These are phyloP conservation scores for Lordiphosa clarofinis DNA, from an alignment of 1,140 invertebrate genomes.

Conservation along the genomic window DNA sequence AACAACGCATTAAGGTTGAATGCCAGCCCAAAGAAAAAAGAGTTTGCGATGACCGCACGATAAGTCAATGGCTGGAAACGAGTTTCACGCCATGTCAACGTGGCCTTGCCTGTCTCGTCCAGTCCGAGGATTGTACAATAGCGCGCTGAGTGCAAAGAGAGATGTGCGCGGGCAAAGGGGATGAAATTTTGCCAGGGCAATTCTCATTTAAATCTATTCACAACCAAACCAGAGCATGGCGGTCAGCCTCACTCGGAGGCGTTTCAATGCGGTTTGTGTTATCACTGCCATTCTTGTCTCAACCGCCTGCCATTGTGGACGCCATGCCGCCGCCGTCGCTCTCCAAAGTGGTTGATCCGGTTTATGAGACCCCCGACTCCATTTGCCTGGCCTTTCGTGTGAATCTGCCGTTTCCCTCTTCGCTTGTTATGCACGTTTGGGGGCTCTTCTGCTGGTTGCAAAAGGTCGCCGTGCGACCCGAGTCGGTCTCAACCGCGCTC, in stretches of 20 bases:
- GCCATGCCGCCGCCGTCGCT: conserved; percentile 32
- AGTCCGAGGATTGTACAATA: neutral
- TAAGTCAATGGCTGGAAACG: conserved; percentile 50
- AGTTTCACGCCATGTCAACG: conserved; percentile 13
- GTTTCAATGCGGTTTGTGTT: conserved; percentile 42
- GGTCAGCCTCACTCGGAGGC: conserved; percentile 14
- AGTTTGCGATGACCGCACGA: conserved; percentile 48
- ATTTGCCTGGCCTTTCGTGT: conserved; percentile 25
- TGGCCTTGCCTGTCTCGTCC: conserved; percentile 7
- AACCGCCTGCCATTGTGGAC: conserved; percentile 47
- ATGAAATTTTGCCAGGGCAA: conserved; percentile 40
- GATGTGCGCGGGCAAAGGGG: conserved; percentile 18
- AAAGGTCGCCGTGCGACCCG: conserved; percentile 19
- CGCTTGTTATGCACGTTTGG: conserved; percentile 20
- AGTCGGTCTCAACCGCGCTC: neutral
- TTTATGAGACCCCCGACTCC: conserved; percentile 33
- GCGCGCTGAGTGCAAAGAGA: conserved; percentile 20
- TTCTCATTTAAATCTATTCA: conserved; percentile 56
- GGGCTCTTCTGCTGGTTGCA: conserved; percentile 8
- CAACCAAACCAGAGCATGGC: conserved; percentile 45
- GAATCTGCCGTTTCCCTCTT: conserved; percentile 28
- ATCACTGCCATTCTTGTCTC: conserved; percentile 58
- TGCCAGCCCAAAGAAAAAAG: conserved; percentile 15
- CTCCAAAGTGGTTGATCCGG: conserved; percentile 68
- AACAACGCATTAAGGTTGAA: conserved; percentile 45